These are phyloP conservation scores for Orientallactaga sibirica DNA, from an alignment of 2,797 vertebrate genomes.

Conservation along the genomic window DNA sequence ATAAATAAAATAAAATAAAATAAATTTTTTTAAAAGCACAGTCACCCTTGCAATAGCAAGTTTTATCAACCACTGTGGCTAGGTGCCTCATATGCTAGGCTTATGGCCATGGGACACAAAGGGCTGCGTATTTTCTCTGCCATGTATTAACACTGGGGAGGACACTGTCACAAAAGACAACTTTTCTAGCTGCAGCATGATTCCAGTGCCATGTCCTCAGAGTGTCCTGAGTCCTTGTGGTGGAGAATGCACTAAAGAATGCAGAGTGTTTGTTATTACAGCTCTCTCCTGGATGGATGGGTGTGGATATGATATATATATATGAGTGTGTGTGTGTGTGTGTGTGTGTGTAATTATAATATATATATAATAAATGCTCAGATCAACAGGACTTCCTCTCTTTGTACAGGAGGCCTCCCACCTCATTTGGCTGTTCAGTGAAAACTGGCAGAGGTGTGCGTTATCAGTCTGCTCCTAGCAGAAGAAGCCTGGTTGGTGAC, in stretches of 20 bases:
- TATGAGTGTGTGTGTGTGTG: no score
- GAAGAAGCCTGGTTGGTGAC: conserved; percentile 67
- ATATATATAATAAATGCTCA: conserved; percentile 73
- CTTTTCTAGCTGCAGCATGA: neutral
- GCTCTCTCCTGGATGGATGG: neutral
- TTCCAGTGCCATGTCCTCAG: neutral
- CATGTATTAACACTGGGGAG: neutral
- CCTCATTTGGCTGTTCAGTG: conserved; percentile 78
- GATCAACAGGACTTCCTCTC: conserved; percentile 67
- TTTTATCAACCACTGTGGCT: neutral
- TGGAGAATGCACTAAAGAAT: neutral
- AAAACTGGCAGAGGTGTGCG: conserved; percentile 83
- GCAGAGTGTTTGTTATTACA: neutral
- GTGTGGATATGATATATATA: neutral
- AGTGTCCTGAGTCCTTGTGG: neutral
- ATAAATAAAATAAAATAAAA: no score
- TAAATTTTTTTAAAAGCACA: no score
- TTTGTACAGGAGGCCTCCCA: conserved; percentile 77
- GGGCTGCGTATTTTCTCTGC: neutral
- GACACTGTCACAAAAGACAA: neutral
- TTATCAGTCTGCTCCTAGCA: conserved; percentile 70
- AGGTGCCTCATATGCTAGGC: rapidly evolving
- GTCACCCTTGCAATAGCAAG: no score
- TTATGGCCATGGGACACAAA: neutral
- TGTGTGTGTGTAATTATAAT: no score